A percentile compares a stretch with the other conserved stretches of the same genome.
These are phyloP conservation scores for Opisthograptis luteolata DNA, from an alignment of 2,888 invertebrate species.

Conservation along the genomic window DNA sequence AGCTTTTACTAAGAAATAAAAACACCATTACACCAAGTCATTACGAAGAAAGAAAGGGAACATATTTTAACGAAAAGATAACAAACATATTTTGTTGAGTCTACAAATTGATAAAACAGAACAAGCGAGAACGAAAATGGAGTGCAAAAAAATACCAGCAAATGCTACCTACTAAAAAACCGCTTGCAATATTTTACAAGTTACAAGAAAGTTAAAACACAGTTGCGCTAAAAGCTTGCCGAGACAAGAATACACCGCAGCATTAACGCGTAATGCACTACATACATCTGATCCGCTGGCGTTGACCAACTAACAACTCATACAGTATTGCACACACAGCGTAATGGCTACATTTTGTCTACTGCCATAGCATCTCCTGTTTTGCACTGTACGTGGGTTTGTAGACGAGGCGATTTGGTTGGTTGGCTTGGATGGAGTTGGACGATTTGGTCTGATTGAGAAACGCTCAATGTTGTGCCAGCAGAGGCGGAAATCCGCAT, in stretches of 20 bases:
- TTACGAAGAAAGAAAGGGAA: no score
- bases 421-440: background rate
- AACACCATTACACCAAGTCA: no score
- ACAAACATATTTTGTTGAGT: no score
- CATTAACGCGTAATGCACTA: slow-evolving; percentile 35
- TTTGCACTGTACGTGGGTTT: background rate
- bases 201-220: slow-evolving; percentile 10
- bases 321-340: slow-evolving; percentile 34
- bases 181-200: background rate
- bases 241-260: slow-evolving; percentile 33
- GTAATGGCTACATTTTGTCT: slow-evolving; percentile 44
- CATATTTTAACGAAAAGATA: no score
- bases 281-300: slow-evolving; percentile 33
- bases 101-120: no score
- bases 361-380: slow-evolving; percentile 25
- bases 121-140: no score
- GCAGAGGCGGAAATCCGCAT: no score
- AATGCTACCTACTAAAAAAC: background rate
- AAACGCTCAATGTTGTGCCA: no score
- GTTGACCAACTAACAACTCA: slow-evolving; percentile 37
- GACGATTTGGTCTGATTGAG: no score
- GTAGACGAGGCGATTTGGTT: slow-evolving; percentile 21
- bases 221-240: slow-evolving; percentile 27
- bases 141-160: background rate
- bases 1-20: no score